Percentiles rank a stretch among this genome's conserved stretches.
Conservation (phyloP, 2,113 vertebrate species). For the Xenopus borealis region DNA sequence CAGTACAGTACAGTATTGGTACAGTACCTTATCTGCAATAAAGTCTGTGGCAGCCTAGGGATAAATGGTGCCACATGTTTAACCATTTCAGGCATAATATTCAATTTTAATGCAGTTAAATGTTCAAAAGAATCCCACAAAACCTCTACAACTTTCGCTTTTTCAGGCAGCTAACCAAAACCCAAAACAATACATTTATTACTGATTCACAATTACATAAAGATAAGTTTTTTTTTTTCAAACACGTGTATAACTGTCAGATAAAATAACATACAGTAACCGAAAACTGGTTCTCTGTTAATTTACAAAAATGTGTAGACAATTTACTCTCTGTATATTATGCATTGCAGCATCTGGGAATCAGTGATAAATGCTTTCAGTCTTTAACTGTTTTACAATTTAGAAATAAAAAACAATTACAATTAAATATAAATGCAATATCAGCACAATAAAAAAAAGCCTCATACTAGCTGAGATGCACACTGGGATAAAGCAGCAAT, state of each 20-base stretch:
- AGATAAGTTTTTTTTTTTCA: not conserved
- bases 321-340: not conserved
- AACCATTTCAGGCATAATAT: too few relatives aligned
- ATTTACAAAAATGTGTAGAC: not conserved
- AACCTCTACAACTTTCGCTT: not conserved
- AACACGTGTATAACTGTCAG: not conserved
- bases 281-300: not conserved
- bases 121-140: not conserved
- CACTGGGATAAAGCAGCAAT: slow-evolving; percentile 74
- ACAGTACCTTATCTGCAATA: not conserved
- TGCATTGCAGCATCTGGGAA: not conserved
- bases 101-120: too few relatives aligned
- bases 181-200: not conserved
- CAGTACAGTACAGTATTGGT: not conserved
- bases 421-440: slow-evolving; percentile 38
- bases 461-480: slow-evolving; percentile 71
- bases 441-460: slow-evolving; percentile 55
- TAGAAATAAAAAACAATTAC: slow-evolving; percentile 28
- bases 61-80: too few relatives aligned
- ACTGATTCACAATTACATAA: not conserved
- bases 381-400: slow-evolving; percentile 4
- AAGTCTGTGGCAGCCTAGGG: not conserved
- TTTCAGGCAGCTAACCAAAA: not conserved
- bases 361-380: not conserved
- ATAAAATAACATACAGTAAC: not conserved